Evolutionary conservation across 1,140 invertebrate species (phyloP), one percentile per base, ranked within the genome.

Genomic region (Psix sp.): DNA sequence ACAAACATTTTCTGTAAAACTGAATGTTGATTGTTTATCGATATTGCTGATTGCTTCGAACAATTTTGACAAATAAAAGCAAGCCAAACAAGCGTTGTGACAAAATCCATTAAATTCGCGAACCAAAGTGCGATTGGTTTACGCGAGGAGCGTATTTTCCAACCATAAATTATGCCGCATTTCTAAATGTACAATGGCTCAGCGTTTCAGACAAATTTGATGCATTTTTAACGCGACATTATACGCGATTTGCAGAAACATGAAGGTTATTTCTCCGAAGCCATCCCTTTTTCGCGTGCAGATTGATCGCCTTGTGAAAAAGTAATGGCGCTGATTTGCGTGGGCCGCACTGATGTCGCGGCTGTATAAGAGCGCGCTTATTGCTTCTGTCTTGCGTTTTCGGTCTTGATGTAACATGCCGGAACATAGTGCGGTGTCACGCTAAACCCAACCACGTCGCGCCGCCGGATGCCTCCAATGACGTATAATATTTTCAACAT

Each of bases 391-490:
- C 15, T 24, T 33, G 56, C 40, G 46, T 57, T 52, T 72, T 73
- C 60, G 59, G 54, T 59, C 63, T 56, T 45, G 42, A 39, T 65
- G 63, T 63, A 52, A 72, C 63, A 56, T 65, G 68, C 59, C 68
- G 56, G 54, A 62, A 60, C 74, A 56, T 72, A 57, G 59, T 57
- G 57, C 68, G 54, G 52, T 51, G 70, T 35, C 46, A 66, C 31
- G 62, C 33, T 39, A 56, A 26, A 38, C 54, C 46, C 56, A 62
- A 73, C 52, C 60, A 31, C 51, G 52, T 26, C 60, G 51, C 59
- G 56, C 49, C 62, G 56, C 75, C 70, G 70, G 70, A 77, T 77
- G 70, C 70, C 60, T 57, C 60, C 75, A 77, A 77, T 74, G 65
- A 65, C 33, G 60, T 70, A 62, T 74, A 77, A 77, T 70, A 73